These are phyloP conservation scores for Hirtodrosophila histrioides DNA, from an alignment of 2,888 invertebrate genomes.

Conservation along the genomic window DNA sequence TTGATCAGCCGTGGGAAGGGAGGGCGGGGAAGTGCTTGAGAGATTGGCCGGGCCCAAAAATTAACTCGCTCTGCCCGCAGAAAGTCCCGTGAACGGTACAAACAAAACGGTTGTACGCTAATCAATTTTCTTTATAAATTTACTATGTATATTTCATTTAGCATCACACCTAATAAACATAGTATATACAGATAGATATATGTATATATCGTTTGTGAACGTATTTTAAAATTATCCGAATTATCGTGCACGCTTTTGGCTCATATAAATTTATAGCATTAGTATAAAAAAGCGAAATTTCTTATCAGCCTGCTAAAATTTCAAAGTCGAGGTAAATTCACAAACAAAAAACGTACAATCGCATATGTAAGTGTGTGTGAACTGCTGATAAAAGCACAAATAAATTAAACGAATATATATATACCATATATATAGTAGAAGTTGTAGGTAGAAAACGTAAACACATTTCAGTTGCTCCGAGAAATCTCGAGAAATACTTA, in stretches of 20 bases:
- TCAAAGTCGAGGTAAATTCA: constrained; percentile 63
- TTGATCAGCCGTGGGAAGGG: constrained; percentile 9
- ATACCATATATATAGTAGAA: not conserved
- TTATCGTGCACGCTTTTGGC: constrained; percentile 35
- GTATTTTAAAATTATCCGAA: constrained; percentile 2
- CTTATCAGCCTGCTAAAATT: constrained; percentile 54
- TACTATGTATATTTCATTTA: constrained; percentile 29
- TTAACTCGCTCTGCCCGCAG: not conserved
- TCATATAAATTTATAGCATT: constrained; percentile 33
- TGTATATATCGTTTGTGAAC: not conserved
- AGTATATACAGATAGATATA: not conserved
- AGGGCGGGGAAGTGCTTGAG: constrained; percentile 10
- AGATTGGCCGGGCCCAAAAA: constrained; percentile 12
- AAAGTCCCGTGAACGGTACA: constrained; percentile 16
- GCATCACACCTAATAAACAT: constrained; percentile 24
- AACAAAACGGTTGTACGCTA: constrained; percentile 51
- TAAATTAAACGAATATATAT: not conserved
- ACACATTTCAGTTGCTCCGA: constrained; percentile 7
- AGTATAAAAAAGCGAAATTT: constrained; percentile 13
- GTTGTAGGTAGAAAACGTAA: constrained; percentile 1
- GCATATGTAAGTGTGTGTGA: not conserved
- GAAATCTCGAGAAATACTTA: constrained; percentile 12
- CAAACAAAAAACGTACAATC: constrained; percentile 1
- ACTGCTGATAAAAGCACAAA: constrained; percentile 17
- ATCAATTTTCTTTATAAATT: constrained; percentile 30